Evolutionary conservation across 1,140 invertebrate genomes (phyloP).

Genomic region (Ceratina japonica): DNA sequence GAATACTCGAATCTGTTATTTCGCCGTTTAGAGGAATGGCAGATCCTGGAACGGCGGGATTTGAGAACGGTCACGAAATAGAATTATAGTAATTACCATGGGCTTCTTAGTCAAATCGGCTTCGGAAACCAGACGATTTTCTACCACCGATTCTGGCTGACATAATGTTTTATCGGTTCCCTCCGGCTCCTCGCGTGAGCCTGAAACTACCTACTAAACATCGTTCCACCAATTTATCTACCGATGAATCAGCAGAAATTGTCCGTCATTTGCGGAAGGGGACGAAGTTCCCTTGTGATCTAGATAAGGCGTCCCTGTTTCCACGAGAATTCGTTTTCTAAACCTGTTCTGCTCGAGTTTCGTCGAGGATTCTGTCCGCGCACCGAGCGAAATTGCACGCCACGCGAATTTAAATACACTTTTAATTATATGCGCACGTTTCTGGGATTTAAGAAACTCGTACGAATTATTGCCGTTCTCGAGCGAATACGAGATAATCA

Average conservation of each 20-base stretch:
- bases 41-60: conserved; percentile 28
- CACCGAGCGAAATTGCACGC: conserved; percentile 12
- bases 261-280: conserved; percentile 2
- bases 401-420: neutral
- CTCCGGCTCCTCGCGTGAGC: conserved; percentile 13
- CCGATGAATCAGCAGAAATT: conserved; percentile 48
- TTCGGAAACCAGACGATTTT: conserved; percentile 14
- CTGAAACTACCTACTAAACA: conserved; percentile 40
- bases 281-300: neutral
- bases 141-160: conserved; percentile 42
- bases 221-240: conserved; percentile 20
- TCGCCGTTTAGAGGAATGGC: neutral
- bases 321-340: conserved; percentile 8
- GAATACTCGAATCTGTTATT: neutral
- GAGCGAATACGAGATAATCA: conserved; percentile 32
- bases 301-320: neutral
- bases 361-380: conserved; percentile 23
- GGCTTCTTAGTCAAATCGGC: conserved; percentile 40
- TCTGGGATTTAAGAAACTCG: neutral
- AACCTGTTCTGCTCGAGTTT: neutral
- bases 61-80: conserved; percentile 39
- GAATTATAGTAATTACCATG: conserved; percentile 58
- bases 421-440: too few relatives aligned
- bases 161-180: conserved; percentile 49
- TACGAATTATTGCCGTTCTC: neutral